phyloP scores from a whole-genome alignment of 2,797 vertebrate species.

The Chromobotia macracanthus region DNA sequence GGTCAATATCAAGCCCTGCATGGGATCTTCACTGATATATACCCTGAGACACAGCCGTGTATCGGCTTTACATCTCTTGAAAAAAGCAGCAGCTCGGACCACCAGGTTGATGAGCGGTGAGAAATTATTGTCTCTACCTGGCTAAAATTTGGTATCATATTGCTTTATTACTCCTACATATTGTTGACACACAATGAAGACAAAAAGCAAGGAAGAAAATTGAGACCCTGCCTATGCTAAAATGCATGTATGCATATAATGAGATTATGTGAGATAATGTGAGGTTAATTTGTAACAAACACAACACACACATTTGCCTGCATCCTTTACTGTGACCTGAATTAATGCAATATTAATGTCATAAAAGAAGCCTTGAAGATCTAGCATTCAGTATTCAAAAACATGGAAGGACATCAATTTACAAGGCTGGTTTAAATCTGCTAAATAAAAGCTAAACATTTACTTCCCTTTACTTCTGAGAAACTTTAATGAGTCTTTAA shows the following conservation, averaged over 20 bases:
- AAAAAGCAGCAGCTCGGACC: slow-evolving; percentile 33
- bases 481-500: slow-evolving; percentile 4
- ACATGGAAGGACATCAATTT: neutral
- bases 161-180: slow-evolving; percentile 54
- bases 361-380: neutral
- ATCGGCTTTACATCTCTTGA: slow-evolving; percentile 32
- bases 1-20: slow-evolving; percentile 18
- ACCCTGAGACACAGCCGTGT: slow-evolving; percentile 54
- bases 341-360: neutral
- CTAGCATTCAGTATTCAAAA: neutral
- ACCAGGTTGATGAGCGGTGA: slow-evolving; percentile 1
- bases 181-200: slow-evolving; percentile 23
- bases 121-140: slow-evolving; percentile 48
- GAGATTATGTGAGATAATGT: no score
- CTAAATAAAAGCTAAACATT: neutral
- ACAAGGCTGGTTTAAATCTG: neutral
- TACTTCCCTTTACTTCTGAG: slow-evolving; percentile 41
- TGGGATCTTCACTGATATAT: slow-evolving; percentile 39
- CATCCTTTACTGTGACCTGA: neutral
- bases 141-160: slow-evolving; percentile 52
- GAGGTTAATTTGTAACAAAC: slow-evolving; percentile 1
- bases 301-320: neutral
- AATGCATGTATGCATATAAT: no score
- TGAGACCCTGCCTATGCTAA: slow-evolving; percentile 12
- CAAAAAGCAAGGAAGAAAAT: slow-evolving; percentile 15